phyloP scores from a whole-genome alignment of 1,140 invertebrate species.

The Centruroides vittatus region DNA sequence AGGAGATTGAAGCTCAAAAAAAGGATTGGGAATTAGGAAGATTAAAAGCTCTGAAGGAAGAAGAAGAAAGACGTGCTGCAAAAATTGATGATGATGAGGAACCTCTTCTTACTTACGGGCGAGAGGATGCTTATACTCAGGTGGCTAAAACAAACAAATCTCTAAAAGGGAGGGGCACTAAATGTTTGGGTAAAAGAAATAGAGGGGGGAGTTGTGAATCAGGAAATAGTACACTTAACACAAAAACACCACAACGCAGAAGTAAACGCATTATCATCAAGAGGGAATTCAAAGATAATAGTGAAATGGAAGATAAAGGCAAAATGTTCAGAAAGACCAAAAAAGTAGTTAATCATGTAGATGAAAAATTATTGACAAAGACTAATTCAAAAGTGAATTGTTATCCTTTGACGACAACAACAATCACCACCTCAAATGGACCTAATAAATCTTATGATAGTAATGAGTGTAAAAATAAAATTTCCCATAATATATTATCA shows the following conservation, averaged over 20 bases:
- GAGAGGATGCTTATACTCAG: conserved; percentile 62
- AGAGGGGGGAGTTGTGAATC: not conserved
- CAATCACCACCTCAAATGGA: too few species aligned
- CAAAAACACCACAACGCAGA: not conserved
- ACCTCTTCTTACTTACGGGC: conserved; percentile 46
- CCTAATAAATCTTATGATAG: too few species aligned
- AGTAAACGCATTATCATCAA: not conserved
- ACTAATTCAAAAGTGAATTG: too few species aligned
- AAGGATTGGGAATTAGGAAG: conserved; percentile 86
- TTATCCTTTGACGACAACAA: too few species aligned
- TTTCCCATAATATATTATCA: too few species aligned
- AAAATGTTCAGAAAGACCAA: too few species aligned
- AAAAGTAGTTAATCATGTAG: too few species aligned
- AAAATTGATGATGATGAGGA: conserved; percentile 38
- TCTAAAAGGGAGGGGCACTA: not conserved
- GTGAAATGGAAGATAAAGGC: too few species aligned
- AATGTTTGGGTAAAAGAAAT: too few species aligned
- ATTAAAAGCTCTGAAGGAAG: conserved; percentile 42
- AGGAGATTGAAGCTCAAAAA: conserved; percentile 76
- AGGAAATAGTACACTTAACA: not conserved
- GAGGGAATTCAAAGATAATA: not conserved
- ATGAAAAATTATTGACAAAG: too few species aligned
- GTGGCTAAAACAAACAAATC: conserved; percentile 31
- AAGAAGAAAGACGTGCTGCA: conserved; percentile 27
- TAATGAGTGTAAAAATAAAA: too few species aligned